phyloP scores from a whole-genome alignment of 2,888 invertebrate species.

The Conistra vaccinii region DNA sequence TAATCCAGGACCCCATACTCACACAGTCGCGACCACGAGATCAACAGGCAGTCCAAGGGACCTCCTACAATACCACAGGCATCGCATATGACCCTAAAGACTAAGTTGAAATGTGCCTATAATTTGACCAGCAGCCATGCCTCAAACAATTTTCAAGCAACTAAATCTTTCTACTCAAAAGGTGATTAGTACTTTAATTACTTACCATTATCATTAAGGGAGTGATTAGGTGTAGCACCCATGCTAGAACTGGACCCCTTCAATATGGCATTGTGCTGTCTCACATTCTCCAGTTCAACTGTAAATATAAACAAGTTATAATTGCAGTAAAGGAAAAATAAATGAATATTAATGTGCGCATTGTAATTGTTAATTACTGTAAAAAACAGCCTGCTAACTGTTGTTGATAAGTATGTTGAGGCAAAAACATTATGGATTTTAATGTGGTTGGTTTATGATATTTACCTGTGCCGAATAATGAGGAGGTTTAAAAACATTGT shows the following conservation, averaged over 20 bases:
- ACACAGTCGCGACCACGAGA: too few species aligned
- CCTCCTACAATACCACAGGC: too few species aligned
- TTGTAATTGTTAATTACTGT: slow-evolving; percentile 52
- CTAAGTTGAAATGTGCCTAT: not conserved
- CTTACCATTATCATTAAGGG: slow-evolving; percentile 81
- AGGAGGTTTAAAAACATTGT: not conserved
- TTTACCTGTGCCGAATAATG: not conserved
- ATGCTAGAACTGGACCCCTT: slow-evolving; percentile 83
- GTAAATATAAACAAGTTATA: slow-evolving; percentile 67
- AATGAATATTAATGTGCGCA: slow-evolving; percentile 46
- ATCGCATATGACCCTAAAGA: slow-evolving; percentile 12
- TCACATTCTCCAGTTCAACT: slow-evolving; percentile 91
- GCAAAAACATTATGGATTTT: slow-evolving; percentile 34
- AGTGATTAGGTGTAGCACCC: slow-evolving; percentile 79
- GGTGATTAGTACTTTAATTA: not conserved
- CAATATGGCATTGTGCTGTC: slow-evolving; percentile 90
- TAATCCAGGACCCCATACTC: not conserved
- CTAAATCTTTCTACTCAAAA: not conserved
- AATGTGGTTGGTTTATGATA: slow-evolving; percentile 18
- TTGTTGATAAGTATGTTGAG: slow-evolving; percentile 40
- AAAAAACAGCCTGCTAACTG: slow-evolving; percentile 49
- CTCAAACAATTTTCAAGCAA: not conserved
- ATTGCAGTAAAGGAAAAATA: slow-evolving; percentile 52
- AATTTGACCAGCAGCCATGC: not conserved
- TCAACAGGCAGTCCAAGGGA: too few species aligned